These are phyloP conservation scores for Zaprionus kolodkinae DNA, from an alignment of 1,140 invertebrate genomes.

Conservation along the genomic window DNA sequence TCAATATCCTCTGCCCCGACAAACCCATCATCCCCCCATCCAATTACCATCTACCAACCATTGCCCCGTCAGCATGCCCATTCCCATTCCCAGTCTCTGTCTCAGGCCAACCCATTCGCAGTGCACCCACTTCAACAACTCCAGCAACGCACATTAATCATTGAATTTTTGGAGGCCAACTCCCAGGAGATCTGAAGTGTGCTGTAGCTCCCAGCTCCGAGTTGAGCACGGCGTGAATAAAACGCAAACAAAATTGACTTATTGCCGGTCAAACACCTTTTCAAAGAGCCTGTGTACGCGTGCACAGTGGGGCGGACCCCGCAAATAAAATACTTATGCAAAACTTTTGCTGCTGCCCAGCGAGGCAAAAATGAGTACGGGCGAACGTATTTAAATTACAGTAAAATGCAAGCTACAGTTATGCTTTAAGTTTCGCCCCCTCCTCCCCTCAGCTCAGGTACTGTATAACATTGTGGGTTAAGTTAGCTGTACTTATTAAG, in stretches of 20 bases:
- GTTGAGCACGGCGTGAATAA: constrained; percentile 58
- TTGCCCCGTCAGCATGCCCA: not conserved
- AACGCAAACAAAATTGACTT: constrained; percentile 82
- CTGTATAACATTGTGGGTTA: not conserved
- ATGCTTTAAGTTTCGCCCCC: constrained; percentile 53
- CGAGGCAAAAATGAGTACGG: constrained; percentile 45
- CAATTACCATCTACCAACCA: not conserved
- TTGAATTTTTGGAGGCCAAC: constrained; percentile 81
- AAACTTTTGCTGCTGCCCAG: constrained; percentile 57
- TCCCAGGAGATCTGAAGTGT: constrained; percentile 58
- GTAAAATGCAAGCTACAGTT: constrained; percentile 62
- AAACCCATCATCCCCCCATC: constrained; percentile 7
- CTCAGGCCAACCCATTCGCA: constrained; percentile 62
- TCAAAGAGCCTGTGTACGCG: constrained; percentile 45
- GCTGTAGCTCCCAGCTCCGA: constrained; percentile 13
- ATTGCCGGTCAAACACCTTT: constrained; percentile 82
- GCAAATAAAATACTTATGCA: constrained; percentile 78
- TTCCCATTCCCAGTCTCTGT: not conserved
- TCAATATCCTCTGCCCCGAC: constrained; percentile 1
- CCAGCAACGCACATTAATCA: constrained; percentile 76
- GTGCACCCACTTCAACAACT: constrained; percentile 55
- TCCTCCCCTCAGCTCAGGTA: not conserved
- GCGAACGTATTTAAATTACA: constrained; percentile 70
- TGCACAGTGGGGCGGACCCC: constrained; percentile 23
- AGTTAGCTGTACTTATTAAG: not conserved